A percentile compares a stretch with the other conserved stretches of the same genome.
Conservation (phyloP, 1,140 invertebrate genomes). For the Procambarus virginalis region DNA sequence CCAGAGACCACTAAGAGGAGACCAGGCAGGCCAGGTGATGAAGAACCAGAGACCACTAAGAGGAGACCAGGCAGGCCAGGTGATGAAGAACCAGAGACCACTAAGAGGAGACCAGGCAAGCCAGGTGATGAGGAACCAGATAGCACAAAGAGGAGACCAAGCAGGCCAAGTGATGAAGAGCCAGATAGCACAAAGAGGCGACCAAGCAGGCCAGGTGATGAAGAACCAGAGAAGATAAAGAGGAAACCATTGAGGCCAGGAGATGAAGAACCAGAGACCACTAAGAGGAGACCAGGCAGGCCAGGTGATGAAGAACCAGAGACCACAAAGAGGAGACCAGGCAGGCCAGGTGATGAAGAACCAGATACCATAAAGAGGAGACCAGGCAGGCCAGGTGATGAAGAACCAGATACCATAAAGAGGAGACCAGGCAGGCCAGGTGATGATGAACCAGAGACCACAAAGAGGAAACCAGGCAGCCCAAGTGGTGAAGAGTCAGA, state of each 20-base stretch:
- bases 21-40: not conserved
- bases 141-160: not conserved
- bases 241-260: not conserved
- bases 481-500: not conserved
- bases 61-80: not conserved
- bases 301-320: slow-evolving; percentile 14
- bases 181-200: not conserved
- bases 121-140: not conserved
- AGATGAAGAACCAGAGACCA: not conserved
- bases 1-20: too few relatives aligned
- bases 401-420: not conserved
- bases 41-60: not conserved
- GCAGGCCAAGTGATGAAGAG: not conserved
- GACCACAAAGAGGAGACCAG: not conserved
- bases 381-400: slow-evolving; percentile 14
- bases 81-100: not conserved
- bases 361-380: not conserved
- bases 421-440: slow-evolving; percentile 8
- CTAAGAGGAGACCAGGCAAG: not conserved
- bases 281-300: not conserved
- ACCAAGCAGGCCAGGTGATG: slow-evolving; percentile 6
- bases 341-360: not conserved
- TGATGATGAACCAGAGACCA: not conserved
- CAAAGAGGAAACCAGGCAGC: not conserved
- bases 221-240: not conserved